Conservation (phyloP, 2,113 vertebrate species). For the Cyphomyrus plagiostoma region DNA sequence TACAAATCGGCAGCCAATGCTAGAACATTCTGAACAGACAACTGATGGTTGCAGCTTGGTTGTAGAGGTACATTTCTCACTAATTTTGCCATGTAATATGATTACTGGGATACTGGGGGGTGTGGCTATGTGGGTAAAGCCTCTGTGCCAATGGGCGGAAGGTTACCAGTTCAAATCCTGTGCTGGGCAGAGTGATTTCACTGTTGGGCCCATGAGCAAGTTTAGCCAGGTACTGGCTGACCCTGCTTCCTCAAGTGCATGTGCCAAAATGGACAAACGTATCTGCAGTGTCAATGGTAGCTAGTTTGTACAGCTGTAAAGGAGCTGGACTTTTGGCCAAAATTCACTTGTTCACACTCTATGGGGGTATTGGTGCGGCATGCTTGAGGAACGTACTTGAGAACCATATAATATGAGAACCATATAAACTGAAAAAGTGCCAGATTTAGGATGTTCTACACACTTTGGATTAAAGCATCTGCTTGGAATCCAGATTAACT, state of each 20-base stretch:
- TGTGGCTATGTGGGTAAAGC: background rate
- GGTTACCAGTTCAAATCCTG: background rate
- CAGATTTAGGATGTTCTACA: background rate
- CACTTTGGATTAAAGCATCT: background rate
- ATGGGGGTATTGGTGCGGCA: background rate
- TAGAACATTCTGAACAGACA: background rate
- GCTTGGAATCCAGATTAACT: background rate
- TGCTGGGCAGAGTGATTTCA: background rate
- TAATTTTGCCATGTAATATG: background rate
- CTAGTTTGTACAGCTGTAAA: background rate
- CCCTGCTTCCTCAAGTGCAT: background rate
- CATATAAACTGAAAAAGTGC: background rate
- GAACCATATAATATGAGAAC: background rate
- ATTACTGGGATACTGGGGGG: background rate
- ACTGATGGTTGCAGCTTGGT: background rate
- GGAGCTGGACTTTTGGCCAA: background rate
- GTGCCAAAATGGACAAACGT: background rate
- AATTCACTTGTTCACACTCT: background rate
- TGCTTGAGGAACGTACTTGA: background rate
- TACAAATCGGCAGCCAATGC: slow-evolving; percentile 29
- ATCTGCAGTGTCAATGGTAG: background rate
- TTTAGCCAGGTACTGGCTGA: background rate
- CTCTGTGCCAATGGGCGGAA: background rate
- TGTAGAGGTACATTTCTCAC: background rate
- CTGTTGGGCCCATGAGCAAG: background rate